Conservation (phyloP, 2,888 invertebrate species). For the Ormyrus pomaceus region DNA sequence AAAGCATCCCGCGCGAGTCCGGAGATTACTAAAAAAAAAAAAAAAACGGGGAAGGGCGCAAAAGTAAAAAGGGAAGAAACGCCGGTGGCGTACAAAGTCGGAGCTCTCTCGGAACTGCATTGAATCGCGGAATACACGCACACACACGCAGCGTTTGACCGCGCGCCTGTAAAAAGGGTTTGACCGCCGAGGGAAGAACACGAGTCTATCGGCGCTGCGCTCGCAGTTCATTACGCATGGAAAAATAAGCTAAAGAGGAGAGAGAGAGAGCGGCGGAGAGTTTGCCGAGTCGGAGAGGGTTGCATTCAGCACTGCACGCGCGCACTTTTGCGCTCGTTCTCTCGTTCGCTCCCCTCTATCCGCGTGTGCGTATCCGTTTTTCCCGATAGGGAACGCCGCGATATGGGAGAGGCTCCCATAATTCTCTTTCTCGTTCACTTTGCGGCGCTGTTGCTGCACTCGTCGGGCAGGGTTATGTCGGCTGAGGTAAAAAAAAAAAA, state of each 20-base stretch:
- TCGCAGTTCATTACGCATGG: slow-evolving; percentile 69
- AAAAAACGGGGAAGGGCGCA: neutral
- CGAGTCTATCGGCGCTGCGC: slow-evolving; percentile 57
- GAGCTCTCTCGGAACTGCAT: neutral
- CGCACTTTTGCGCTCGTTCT: neutral
- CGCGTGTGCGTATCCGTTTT: slow-evolving; percentile 22
- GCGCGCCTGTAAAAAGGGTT: slow-evolving; percentile 27
- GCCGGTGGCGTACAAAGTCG: neutral
- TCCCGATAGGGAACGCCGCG: slow-evolving; percentile 9
- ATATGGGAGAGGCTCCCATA: slow-evolving; percentile 25
- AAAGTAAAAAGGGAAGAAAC: neutral
- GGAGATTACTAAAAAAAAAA: neutral
- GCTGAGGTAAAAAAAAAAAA: neutral
- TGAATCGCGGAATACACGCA: slow-evolving; percentile 9
- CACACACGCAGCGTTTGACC: slow-evolving; percentile 29
- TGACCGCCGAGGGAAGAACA: slow-evolving; percentile 13
- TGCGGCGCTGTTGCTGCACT: neutral
- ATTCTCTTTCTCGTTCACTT: slow-evolving; percentile 45
- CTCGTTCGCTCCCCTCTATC: slow-evolving; percentile 1
- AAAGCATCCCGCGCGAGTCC: neutral
- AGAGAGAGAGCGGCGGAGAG: neutral
- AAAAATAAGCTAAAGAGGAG: slow-evolving; percentile 63
- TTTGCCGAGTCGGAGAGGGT: neutral
- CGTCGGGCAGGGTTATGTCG: neutral
- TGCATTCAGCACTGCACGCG: slow-evolving; percentile 7